Evolutionary conservation across 2,797 vertebrate genomes (phyloP).

Genomic region (Siniperca undulata): DNA sequence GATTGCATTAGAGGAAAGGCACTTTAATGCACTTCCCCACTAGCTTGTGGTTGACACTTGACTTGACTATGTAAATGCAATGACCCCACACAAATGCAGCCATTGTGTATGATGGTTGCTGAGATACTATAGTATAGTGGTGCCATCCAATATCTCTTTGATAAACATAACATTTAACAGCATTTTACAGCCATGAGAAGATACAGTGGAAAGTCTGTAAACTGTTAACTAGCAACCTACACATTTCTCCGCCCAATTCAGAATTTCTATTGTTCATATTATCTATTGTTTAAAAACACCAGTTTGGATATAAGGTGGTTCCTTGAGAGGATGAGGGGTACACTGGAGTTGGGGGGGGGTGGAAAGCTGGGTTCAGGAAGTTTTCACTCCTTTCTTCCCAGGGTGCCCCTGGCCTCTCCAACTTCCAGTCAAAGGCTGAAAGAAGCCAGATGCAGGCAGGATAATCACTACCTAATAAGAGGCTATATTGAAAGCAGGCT

Average conservation of each 20-base stretch:
- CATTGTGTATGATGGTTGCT: background rate
- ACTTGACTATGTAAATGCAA: background rate
- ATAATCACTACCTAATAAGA: slow-evolving; percentile 89
- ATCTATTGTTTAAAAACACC: slow-evolving; percentile 6
- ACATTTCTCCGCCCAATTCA: background rate
- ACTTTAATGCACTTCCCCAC: background rate
- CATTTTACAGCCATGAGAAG: background rate
- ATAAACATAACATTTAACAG: background rate
- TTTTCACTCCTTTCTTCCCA: slow-evolving; percentile 84
- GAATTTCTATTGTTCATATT: slow-evolving; percentile 23
- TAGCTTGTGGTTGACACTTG: background rate
- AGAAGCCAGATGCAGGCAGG: slow-evolving; percentile 84
- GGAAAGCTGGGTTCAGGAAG: slow-evolving; percentile 80
- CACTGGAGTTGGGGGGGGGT: slow-evolving; percentile 50
- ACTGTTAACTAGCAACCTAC: background rate
- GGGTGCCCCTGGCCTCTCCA: slow-evolving; percentile 78
- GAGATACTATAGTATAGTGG: background rate
- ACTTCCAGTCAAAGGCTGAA: slow-evolving; percentile 81
- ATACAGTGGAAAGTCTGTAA: background rate
- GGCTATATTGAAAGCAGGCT: slow-evolving; percentile 87
- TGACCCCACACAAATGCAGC: background rate
- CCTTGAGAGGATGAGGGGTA: slow-evolving; percentile 38
- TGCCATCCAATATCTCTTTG: background rate
- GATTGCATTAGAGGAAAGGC: background rate
- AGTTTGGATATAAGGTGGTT: slow-evolving; percentile 25